Evolutionary conservation across 2,888 invertebrate genomes (phyloP).

Genomic region (Amblyteles armatorius): DNA sequence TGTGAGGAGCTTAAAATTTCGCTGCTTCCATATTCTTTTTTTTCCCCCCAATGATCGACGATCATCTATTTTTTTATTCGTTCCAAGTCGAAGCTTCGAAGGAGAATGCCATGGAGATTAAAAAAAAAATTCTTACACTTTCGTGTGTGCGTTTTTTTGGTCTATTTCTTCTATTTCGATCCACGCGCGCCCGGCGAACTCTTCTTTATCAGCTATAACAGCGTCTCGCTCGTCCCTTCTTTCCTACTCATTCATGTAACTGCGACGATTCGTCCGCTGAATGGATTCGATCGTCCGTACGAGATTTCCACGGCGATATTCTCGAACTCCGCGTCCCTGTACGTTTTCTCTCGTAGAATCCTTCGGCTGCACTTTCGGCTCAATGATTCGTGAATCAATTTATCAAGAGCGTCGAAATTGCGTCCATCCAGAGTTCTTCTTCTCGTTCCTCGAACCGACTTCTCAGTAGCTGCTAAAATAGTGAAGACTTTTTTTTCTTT

Average conservation of each 20-base stretch:
- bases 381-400: conserved; percentile 36
- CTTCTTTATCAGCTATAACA: too few relatives aligned
- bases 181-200: neutral
- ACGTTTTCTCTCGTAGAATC: conserved; percentile 26
- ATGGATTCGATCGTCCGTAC: conserved; percentile 29
- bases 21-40: neutral
- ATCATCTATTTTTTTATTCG: neutral
- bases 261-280: conserved; percentile 24
- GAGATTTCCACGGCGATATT: conserved; percentile 27
- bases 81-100: neutral
- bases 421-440: conserved; percentile 11
- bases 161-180: neutral
- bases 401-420: conserved; percentile 17
- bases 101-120: neutral
- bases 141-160: too few relatives aligned
- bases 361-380: conserved; percentile 18
- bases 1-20: too few relatives aligned
- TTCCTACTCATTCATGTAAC: conserved; percentile 21
- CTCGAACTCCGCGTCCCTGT: neutral
- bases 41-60: neutral
- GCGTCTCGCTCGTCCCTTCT: neutral
- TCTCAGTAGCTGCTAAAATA: neutral
- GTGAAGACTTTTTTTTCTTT: neutral
- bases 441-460: neutral
- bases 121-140: too few relatives aligned